A percentile compares a stretch with the other conserved stretches of the same genome.
phyloP scores from a whole-genome alignment of 2,888 invertebrate species.

The Bedellia somnulentella region DNA sequence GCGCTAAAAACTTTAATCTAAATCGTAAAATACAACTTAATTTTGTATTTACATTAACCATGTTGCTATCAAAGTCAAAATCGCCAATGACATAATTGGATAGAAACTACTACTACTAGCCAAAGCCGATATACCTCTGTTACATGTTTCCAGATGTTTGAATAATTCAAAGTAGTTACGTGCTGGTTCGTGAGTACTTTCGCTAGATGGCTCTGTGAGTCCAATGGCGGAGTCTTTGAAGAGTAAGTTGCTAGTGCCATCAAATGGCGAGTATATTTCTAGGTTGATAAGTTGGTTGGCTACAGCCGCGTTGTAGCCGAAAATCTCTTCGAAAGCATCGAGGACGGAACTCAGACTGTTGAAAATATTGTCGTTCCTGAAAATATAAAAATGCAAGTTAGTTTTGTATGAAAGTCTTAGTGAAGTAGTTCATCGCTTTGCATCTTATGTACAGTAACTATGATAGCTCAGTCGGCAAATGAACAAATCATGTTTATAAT shows the following conservation, averaged over 20 bases:
- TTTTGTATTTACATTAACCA: too few species aligned
- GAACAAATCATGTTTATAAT: too few species aligned
- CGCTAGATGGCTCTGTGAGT: constrained; percentile 38
- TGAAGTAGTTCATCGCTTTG: too few species aligned
- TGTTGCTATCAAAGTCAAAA: too few species aligned
- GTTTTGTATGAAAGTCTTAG: too few species aligned
- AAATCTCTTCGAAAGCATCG: constrained; percentile 45
- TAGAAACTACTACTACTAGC: too few species aligned
- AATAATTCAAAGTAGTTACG: constrained; percentile 62
- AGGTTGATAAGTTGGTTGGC: constrained; percentile 38
- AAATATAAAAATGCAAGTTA: background rate
- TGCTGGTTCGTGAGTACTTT: constrained; percentile 32
- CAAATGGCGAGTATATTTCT: constrained; percentile 62
- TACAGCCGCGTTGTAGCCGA: constrained; percentile 43
- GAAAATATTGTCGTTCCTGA: constrained; percentile 29
- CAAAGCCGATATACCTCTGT: constrained; percentile 19
- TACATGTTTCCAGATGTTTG: constrained; percentile 36
- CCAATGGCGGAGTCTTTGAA: constrained; percentile 66
- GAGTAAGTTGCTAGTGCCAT: constrained; percentile 50
- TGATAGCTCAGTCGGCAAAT: too few species aligned
- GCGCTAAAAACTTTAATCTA: too few species aligned
- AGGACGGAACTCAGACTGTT: constrained; percentile 35
- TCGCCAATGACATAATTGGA: too few species aligned
- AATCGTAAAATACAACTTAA: too few species aligned
- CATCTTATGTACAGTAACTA: too few species aligned